Conservation (phyloP, 2,888 invertebrate genomes). For the Lithophane leautieri region DNA sequence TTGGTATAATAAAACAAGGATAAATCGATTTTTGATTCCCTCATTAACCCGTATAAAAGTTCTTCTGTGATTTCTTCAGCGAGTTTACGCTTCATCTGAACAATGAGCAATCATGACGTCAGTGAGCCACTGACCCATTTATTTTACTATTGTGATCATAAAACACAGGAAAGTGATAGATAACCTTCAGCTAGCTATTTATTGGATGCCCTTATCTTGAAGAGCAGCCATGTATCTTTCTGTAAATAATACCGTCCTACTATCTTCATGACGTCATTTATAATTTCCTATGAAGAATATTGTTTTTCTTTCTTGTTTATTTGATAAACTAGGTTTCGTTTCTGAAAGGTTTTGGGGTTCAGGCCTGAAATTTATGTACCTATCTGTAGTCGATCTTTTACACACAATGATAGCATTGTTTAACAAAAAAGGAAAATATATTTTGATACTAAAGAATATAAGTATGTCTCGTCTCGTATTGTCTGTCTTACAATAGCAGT, state of each 20-base stretch:
- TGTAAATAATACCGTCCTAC: slow-evolving; percentile 31
- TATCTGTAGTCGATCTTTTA: neutral
- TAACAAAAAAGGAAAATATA: neutral
- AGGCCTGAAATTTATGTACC: neutral
- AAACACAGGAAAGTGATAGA: slow-evolving; percentile 72
- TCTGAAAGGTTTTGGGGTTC: neutral
- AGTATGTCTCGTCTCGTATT: neutral
- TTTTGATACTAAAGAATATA: neutral
- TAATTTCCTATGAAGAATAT: slow-evolving; percentile 32
- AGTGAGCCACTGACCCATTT: slow-evolving; percentile 74
- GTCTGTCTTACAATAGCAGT: slow-evolving; percentile 12
- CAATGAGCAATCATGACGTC: slow-evolving; percentile 55
- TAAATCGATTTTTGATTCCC: slow-evolving; percentile 29
- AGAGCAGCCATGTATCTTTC: slow-evolving; percentile 42
- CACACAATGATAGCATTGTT: neutral
- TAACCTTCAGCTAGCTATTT: slow-evolving; percentile 59
- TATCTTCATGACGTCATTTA: slow-evolving; percentile 24
- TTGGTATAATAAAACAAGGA: slow-evolving; percentile 13
- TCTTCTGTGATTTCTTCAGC: slow-evolving; percentile 25
- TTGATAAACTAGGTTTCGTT: slow-evolving; percentile 12
- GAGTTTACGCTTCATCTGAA: slow-evolving; percentile 55
- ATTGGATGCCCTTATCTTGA: slow-evolving; percentile 52
- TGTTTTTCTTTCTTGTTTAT: slow-evolving; percentile 21
- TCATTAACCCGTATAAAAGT: slow-evolving; percentile 26
- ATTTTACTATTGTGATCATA: slow-evolving; percentile 76